These are phyloP conservation scores for Oreonectes daqikongensis DNA, from an alignment of 2,797 vertebrate species.

Conservation along the genomic window DNA sequence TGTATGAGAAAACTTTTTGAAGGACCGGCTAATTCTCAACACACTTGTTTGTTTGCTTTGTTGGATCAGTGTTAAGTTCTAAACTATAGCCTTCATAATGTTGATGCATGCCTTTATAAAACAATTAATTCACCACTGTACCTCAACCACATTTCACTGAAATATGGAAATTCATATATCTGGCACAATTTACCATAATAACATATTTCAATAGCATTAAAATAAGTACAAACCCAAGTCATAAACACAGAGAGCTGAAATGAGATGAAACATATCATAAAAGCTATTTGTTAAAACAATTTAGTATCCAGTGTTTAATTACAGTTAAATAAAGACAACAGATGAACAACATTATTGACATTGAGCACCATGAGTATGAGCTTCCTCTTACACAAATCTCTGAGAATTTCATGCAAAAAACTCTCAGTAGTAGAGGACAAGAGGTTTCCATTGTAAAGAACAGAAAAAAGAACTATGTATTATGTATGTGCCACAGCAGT, in stretches of 20 bases:
- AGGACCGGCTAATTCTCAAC: not conserved
- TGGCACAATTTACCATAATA: not conserved
- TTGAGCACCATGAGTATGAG: conserved; percentile 57
- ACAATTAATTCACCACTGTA: not conserved
- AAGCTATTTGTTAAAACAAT: conserved; percentile 58
- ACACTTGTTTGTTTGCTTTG: too few species aligned
- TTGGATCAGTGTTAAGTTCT: too few species aligned
- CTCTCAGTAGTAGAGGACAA: conserved; percentile 21
- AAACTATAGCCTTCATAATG: too few species aligned
- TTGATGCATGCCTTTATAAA: too few species aligned
- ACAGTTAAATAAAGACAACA: conserved; percentile 46
- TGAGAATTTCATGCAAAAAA: conserved; percentile 35
- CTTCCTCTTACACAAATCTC: conserved; percentile 60
- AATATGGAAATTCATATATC: not conserved
- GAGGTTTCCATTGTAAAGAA: conserved; percentile 18
- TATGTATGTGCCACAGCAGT: conserved; percentile 1
- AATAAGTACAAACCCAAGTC: too few species aligned
- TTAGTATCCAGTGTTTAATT: conserved; percentile 59
- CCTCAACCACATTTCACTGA: not conserved
- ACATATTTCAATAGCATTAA: not conserved
- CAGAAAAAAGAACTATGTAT: conserved; percentile 24
- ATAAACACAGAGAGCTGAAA: conserved; percentile 42
- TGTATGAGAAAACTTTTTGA: too few species aligned
- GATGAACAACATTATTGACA: conserved; percentile 54
- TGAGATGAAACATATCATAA: conserved; percentile 56